Evolutionary conservation across 1,140 invertebrate species (phyloP), one percentile per base, ranked within the genome.

Genomic region (Drosophila ananassae): DNA sequence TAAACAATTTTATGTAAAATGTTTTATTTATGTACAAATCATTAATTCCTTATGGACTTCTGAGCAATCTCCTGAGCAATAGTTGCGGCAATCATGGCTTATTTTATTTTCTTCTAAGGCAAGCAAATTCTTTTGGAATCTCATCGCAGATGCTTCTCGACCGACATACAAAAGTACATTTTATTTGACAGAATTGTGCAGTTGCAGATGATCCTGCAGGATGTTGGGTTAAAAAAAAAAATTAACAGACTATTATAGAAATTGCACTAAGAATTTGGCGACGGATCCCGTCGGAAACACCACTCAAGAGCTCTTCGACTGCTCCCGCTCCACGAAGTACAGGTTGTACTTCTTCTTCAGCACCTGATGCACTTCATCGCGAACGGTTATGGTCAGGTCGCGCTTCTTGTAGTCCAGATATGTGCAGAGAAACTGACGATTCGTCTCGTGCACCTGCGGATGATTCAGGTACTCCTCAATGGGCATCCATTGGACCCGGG

Each of bases 401-500:
- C 93, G 93, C 22, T 93, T 90, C 77, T 94, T 93, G 75, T 94
- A 94, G 59, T 96, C 94, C 12, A 96, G 82, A 85, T 94, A 95
- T 78, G 94, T 94, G 55, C 92, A 90, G 6, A 96, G 93, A 73
- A 96, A 92, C 54, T 94, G 92, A 67, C 94, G 94, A 91, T 97
- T 97, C 25, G 95, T 94, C 59, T 95, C 93, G 76, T 96, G 95
- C 6, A 97, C 95, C 73, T 96, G 92, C 4, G 95, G 94, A 93
- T 97, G 94, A 25, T 93, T 91, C 12, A 94, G 79, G 89, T 95
- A 98, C 73, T 97, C 95, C 32, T 95, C 93, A 28, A 97, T 93
- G 73, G 95, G 93, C 96, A 98, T 97, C 97, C 97, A 98, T 77
- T 93, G 89, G 72, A 96, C 96, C 21, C 95, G 94, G 0, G 93